Conservation (phyloP, 1,140 invertebrate species). For the Leptinotarsa defecta region DNA sequence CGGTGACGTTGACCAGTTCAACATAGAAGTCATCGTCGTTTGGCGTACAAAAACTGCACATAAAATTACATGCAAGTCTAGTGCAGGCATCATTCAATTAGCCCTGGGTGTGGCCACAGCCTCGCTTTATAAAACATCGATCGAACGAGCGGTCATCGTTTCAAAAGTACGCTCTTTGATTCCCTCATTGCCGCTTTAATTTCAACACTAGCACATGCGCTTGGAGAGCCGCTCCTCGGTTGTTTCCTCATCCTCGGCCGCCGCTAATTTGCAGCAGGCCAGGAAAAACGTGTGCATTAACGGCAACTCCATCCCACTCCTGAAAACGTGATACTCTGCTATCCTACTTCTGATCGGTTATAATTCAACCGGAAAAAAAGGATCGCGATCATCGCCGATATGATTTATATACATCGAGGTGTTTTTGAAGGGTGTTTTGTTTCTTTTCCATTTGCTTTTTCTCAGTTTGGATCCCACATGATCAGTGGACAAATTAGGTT, state of each 20-base stretch:
- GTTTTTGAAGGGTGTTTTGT: constrained; percentile 39
- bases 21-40: constrained; percentile 28
- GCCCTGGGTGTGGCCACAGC: constrained; percentile 55
- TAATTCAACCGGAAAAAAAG: constrained; percentile 31
- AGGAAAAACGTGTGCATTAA: constrained; percentile 33
- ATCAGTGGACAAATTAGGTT: constrained; percentile 32
- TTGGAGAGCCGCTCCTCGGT: constrained; percentile 37
- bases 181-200: constrained; percentile 57
- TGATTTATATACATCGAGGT: constrained; percentile 39
- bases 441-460: constrained; percentile 38
- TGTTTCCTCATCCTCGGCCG: constrained; percentile 34
- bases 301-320: constrained; percentile 22
- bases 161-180: constrained; percentile 58
- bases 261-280: constrained; percentile 32
- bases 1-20: constrained; percentile 30
- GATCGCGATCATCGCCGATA: constrained; percentile 31
- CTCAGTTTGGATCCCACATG: constrained; percentile 28
- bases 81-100: constrained; percentile 56
- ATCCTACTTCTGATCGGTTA: constrained; percentile 25
- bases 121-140: constrained; percentile 57
- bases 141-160: constrained; percentile 58
- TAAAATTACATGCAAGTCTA: constrained; percentile 46
- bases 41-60: constrained; percentile 38
- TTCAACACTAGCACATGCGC: constrained; percentile 53
- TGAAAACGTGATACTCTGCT: constrained; percentile 23